Base-by-base conservation (phyloP, 2,888 invertebrate genomes). In the Plemyria rubiginata region DNA sequence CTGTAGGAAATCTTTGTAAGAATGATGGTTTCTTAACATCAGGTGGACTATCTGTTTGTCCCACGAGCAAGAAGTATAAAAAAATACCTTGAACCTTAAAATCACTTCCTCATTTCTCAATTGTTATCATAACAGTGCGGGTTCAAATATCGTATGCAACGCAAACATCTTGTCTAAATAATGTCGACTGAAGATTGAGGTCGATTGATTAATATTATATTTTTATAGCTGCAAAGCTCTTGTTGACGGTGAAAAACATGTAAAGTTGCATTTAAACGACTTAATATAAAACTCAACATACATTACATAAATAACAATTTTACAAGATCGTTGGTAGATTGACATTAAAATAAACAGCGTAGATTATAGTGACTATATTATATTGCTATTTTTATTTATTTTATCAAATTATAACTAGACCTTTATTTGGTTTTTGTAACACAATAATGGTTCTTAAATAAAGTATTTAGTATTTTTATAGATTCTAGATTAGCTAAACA, bases 81-180 rank as follows among this genome's bases (percentile, higher is more conserved):
- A 53, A 56, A 56, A 48, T 61, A 52, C 9, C 12, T 53, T 48
- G 4, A 6, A 28, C 38, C 9, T 9, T 8, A 55, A 38, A 41
- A 56, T 49, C 13, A 57, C 56, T 62, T 57, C 62, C 57, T 49
- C n/a, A n/a, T 22, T 32, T 40, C 52, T 54, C 4, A n/a, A 32
- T 3, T 60, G 16, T 54, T 54, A 32, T 60, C 41, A 43, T 54
- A 60, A 49, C 53, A 41, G 29, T 22, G n/a, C 22, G 45, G 22
- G n/a, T 46, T 43, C 52, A 40, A 48, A 63, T 54, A 63, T 55
- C 55, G 45, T 49, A 13, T 55, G 59, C 55, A 55, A 59, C 13
- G 43, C 59, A 63, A 63, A 63, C 50, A 63, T 9, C 52, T 16
- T 59, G 11, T 9, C 16, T 54, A 46, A 41, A 32, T 9, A 48